Evolutionary conservation across 2,888 invertebrate genomes (phyloP).

Genomic region (Apotomis betuletana): DNA sequence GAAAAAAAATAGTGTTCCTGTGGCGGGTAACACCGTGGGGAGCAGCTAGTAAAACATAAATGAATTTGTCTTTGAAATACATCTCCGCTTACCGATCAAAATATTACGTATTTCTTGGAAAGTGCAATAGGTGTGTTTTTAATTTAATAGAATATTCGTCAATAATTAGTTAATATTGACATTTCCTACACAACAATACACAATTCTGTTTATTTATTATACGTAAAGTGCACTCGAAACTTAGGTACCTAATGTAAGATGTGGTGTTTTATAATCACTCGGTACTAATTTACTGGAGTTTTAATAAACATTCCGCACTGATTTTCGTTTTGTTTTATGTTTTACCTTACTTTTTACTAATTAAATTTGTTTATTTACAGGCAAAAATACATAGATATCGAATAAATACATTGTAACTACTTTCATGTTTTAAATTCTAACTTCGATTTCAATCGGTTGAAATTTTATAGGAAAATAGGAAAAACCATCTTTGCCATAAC

Average conservation of each 20-base stretch:
- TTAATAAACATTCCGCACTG: slow-evolving; percentile 65
- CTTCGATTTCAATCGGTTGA: too few species aligned
- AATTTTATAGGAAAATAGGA: too few species aligned
- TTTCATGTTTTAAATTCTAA: too few species aligned
- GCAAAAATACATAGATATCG: too few species aligned
- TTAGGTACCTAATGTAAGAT: slow-evolving; percentile 25
- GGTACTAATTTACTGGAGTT: slow-evolving; percentile 44
- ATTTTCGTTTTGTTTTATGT: slow-evolving; percentile 49
- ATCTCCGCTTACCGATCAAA: neutral
- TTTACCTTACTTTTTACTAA: slow-evolving; percentile 32
- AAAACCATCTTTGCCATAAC: too few species aligned
- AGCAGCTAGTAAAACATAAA: too few species aligned
- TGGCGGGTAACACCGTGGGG: too few species aligned
- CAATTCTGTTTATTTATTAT: slow-evolving; percentile 14
- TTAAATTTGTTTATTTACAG: too few species aligned
- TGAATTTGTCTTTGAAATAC: too few species aligned
- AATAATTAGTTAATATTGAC: slow-evolving; percentile 3
- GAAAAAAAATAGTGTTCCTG: too few species aligned
- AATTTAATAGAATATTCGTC: slow-evolving; percentile 3
- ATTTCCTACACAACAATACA: slow-evolving; percentile 8
- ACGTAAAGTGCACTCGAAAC: slow-evolving; percentile 29
- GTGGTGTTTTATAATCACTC: slow-evolving; percentile 37
- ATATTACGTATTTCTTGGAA: slow-evolving; percentile 8
- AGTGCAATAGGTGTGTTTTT: slow-evolving; percentile 11
- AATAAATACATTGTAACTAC: too few species aligned